phyloP scores from a whole-genome alignment of 2,888 invertebrate genomes.

The Ophion ellenae region DNA sequence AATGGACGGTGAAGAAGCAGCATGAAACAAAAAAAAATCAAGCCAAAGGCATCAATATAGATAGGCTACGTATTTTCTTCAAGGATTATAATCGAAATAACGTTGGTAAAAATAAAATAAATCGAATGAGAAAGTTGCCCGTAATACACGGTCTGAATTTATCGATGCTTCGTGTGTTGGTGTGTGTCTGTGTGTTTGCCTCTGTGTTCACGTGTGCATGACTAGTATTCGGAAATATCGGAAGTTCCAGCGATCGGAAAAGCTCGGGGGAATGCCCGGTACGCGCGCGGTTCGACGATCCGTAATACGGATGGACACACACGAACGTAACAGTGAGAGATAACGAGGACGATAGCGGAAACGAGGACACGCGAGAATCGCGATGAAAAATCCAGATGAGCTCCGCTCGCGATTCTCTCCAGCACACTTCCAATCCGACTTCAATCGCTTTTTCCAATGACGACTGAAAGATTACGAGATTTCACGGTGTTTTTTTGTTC shows the following conservation, averaged over 20 bases:
- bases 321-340: slow-evolving; percentile 57
- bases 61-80: neutral
- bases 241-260: slow-evolving; percentile 56
- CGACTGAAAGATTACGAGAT: slow-evolving; percentile 18
- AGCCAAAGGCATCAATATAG: neutral
- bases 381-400: slow-evolving; percentile 62
- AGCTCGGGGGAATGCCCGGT: slow-evolving; percentile 48
- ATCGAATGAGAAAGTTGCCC: slow-evolving; percentile 33
- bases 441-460: slow-evolving; percentile 45
- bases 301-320: slow-evolving; percentile 63
- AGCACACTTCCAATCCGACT: slow-evolving; percentile 45
- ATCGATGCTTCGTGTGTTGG: slow-evolving; percentile 5
- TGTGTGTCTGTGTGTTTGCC: neutral
- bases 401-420: slow-evolving; percentile 30
- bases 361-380: slow-evolving; percentile 62
- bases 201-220: slow-evolving; percentile 6
- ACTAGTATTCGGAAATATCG: slow-evolving; percentile 52
- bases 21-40: neutral
- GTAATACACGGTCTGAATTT: slow-evolving; percentile 21
- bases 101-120: slow-evolving; percentile 30
- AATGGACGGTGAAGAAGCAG: neutral
- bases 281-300: slow-evolving; percentile 46
- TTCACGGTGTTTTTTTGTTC: neutral
- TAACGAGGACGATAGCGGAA: slow-evolving; percentile 67
- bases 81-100: slow-evolving; percentile 6